Percentiles rank a stretch among this genome's conserved stretches.
phyloP scores from a whole-genome alignment of 1,140 invertebrate species.

The Drosophila carrolli region DNA sequence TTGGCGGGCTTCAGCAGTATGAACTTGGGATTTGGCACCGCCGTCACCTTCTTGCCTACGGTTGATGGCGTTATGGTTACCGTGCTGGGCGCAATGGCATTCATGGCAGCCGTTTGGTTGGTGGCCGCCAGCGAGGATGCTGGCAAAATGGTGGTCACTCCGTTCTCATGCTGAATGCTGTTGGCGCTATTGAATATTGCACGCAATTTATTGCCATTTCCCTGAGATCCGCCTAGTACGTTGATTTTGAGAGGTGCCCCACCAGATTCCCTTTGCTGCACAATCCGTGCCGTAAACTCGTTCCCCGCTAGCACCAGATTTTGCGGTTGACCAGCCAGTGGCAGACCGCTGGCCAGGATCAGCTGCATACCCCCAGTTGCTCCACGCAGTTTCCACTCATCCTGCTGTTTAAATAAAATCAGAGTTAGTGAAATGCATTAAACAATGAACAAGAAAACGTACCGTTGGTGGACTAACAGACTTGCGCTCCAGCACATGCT shows the following conservation, averaged over 20 bases:
- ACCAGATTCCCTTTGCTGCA: slow-evolving; percentile 38
- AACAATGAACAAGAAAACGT: neutral
- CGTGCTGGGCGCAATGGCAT: slow-evolving; percentile 75
- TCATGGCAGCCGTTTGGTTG: slow-evolving; percentile 77
- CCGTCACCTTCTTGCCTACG: slow-evolving; percentile 50
- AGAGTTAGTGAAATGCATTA: neutral
- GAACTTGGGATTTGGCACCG: slow-evolving; percentile 56
- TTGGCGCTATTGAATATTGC: slow-evolving; percentile 78
- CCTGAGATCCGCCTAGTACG: slow-evolving; percentile 67
- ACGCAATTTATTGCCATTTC: slow-evolving; percentile 69
- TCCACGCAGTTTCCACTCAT: slow-evolving; percentile 49
- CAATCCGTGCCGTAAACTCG: slow-evolving; percentile 73
- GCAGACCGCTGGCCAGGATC: slow-evolving; percentile 74
- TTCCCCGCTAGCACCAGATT: slow-evolving; percentile 79
- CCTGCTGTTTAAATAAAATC: slow-evolving; percentile 51
- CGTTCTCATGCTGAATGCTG: slow-evolving; percentile 80
- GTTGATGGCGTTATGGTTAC: slow-evolving; percentile 75
- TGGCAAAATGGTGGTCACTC: slow-evolving; percentile 77
- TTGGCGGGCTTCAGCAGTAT: slow-evolving; percentile 66
- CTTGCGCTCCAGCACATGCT: slow-evolving; percentile 85
- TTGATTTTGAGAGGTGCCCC: slow-evolving; percentile 38
- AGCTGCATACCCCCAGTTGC: slow-evolving; percentile 51
- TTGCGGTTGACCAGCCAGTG: slow-evolving; percentile 70
- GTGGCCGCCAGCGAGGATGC: slow-evolving; percentile 75
- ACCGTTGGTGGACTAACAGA: slow-evolving; percentile 75